Evolutionary conservation across 2,797 vertebrate genomes (phyloP).

Genomic region (Phyllotis vaccarum): DNA sequence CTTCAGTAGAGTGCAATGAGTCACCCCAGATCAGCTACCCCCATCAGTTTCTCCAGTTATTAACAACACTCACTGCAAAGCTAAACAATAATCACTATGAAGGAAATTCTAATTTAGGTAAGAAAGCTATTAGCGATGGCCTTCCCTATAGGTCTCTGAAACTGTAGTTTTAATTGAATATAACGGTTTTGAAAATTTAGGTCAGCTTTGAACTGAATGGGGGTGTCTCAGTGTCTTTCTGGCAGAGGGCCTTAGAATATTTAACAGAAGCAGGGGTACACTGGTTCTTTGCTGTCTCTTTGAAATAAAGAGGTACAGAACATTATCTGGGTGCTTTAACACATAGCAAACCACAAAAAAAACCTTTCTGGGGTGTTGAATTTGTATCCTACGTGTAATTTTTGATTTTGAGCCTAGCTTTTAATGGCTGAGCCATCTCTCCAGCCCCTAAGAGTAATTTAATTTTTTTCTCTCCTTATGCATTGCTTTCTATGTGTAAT

Average conservation of each 20-base stretch:
- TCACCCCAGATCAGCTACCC: neutral
- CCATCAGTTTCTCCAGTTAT: neutral
- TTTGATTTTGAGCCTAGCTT: no score
- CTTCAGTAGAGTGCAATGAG: neutral
- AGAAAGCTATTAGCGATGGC: constrained; percentile 38
- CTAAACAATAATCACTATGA: neutral
- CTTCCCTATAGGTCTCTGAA: neutral
- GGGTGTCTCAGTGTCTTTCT: neutral
- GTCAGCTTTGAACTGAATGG: neutral
- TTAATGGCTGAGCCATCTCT: no score
- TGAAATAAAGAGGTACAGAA: constrained; percentile 72
- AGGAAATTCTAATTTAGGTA: constrained; percentile 35
- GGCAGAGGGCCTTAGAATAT: neutral
- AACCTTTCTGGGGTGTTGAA: neutral
- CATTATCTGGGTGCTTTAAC: constrained; percentile 56
- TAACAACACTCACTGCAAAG: neutral
- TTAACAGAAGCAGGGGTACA: constrained; percentile 57
- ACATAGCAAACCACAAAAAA: constrained; percentile 68
- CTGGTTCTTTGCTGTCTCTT: constrained; percentile 31
- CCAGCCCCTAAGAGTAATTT: no score
- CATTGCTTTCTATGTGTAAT: neutral
- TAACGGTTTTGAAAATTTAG: neutral
- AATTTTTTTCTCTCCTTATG: neutral
- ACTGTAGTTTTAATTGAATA: constrained; percentile 20
- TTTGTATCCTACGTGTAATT: constrained; percentile 31